A percentile compares a stretch with the other conserved stretches of the same genome.
These are phyloP conservation scores for Pseudomyrmex dendroicus DNA, from an alignment of 1,140 invertebrate genomes.

Conservation along the genomic window DNA sequence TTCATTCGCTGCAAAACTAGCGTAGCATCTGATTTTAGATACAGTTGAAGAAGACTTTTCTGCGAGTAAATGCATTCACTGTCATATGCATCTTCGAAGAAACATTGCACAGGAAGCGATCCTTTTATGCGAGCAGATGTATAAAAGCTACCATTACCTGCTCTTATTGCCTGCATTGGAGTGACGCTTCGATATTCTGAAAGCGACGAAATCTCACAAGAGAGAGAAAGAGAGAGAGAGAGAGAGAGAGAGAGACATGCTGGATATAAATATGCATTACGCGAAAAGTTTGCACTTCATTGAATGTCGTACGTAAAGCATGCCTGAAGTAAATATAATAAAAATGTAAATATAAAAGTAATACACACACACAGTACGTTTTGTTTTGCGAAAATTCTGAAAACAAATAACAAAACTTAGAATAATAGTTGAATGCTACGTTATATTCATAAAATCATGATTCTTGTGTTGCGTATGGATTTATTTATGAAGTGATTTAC, in stretches of 20 bases:
- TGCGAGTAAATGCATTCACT: not conserved
- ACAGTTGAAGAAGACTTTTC: conserved; percentile 3
- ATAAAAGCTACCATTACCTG: conserved; percentile 28
- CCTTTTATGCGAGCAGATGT: conserved; percentile 16
- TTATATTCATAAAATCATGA: no score
- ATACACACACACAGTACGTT: no score
- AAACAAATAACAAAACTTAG: not conserved
- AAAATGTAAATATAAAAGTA: no score
- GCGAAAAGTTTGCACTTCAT: not conserved
- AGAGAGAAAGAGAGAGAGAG: not conserved
- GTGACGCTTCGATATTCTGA: conserved; percentile 17
- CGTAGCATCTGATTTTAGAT: conserved; percentile 4
- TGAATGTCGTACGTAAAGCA: not conserved
- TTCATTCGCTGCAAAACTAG: not conserved
- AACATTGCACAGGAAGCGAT: conserved; percentile 12
- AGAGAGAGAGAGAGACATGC: not conserved
- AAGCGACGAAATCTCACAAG: conserved; percentile 7
- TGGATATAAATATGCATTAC: conserved; percentile 22
- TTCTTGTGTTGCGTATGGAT: no score
- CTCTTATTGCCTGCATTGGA: not conserved
- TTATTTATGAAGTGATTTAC: no score
- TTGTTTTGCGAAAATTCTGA: no score
- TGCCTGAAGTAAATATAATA: not conserved
- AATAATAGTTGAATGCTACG: no score
- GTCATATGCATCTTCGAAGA: conserved; percentile 3